A percentile compares a stretch with the other conserved stretches of the same genome.
These are phyloP conservation scores for Eilema depressum DNA, from an alignment of 2,888 invertebrate species.

Conservation along the genomic window DNA sequence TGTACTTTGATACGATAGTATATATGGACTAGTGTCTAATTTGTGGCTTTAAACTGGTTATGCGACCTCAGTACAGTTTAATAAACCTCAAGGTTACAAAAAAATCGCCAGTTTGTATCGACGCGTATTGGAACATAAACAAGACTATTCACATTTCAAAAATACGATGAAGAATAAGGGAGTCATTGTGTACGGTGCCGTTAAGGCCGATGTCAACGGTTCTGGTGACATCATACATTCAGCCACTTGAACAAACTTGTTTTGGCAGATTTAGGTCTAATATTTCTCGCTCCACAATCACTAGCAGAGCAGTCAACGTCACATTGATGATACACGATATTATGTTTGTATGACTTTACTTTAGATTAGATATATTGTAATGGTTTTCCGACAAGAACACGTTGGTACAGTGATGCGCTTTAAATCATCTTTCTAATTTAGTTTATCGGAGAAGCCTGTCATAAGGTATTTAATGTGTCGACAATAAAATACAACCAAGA, in stretches of 20 bases:
- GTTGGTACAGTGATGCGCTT: slow-evolving; percentile 46
- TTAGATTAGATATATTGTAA: slow-evolving; percentile 42
- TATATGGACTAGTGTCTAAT: slow-evolving; percentile 3
- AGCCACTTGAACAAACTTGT: slow-evolving; percentile 66
- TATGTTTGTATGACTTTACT: slow-evolving; percentile 36
- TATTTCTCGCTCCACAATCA: slow-evolving; percentile 57
- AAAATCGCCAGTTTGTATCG: slow-evolving; percentile 13
- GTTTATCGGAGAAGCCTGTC: neutral
- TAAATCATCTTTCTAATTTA: slow-evolving; percentile 9
- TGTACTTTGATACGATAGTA: neutral
- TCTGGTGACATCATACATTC: slow-evolving; percentile 60
- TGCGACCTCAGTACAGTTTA: neutral
- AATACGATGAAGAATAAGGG: slow-evolving; percentile 47
- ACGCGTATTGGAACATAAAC: slow-evolving; percentile 26
- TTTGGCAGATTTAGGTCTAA: slow-evolving; percentile 50
- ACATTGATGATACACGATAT: slow-evolving; percentile 46
- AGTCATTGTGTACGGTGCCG: slow-evolving; percentile 55
- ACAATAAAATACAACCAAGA: slow-evolving; percentile 27
- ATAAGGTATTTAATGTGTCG: slow-evolving; percentile 23
- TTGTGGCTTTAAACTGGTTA: slow-evolving; percentile 3
- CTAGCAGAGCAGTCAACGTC: slow-evolving; percentile 39
- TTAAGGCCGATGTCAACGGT: slow-evolving; percentile 61
- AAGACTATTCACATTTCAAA: slow-evolving; percentile 41
- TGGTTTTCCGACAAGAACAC: slow-evolving; percentile 48
- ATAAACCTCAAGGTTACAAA: slow-evolving; percentile 6